A percentile compares a stretch with the other conserved stretches of the same genome.
Conservation (phyloP, 2,113 vertebrate genomes). For the Lates calcarifer region DNA sequence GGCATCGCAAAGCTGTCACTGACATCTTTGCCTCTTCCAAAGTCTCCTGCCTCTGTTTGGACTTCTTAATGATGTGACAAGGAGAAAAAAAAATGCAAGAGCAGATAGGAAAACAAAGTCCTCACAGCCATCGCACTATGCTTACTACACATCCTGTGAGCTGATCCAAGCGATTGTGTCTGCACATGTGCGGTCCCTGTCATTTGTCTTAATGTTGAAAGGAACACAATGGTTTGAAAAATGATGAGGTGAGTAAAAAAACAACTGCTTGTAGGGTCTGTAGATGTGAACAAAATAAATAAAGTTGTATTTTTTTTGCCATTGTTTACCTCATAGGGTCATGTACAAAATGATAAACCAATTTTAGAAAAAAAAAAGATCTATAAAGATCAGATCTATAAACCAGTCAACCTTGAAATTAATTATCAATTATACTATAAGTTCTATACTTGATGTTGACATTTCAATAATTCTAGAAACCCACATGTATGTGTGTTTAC, state of each 20-base stretch:
- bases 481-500: too few species aligned
- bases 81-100: constrained; percentile 11
- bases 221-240: constrained; percentile 10
- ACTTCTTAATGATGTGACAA: constrained; percentile 39
- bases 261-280: background rate
- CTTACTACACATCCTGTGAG: constrained; percentile 19
- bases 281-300: background rate
- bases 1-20: constrained; percentile 53
- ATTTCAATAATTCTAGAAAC: too few species aligned
- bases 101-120: constrained; percentile 46
- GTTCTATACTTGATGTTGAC: too few species aligned
- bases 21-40: constrained; percentile 36
- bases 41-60: constrained; percentile 34
- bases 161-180: constrained; percentile 33
- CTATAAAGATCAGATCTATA: background rate
- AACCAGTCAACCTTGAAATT: background rate
- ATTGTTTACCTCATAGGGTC: background rate
- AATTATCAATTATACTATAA: background rate
- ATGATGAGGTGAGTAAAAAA: background rate
- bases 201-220: constrained; percentile 37
- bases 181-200: constrained; percentile 15
- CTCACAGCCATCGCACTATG: constrained; percentile 15
- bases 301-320: background rate
- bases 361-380: background rate
- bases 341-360: background rate